These are phyloP conservation scores for Nephotettix cincticeps DNA, from an alignment of 1,140 invertebrate species.

Conservation along the genomic window DNA sequence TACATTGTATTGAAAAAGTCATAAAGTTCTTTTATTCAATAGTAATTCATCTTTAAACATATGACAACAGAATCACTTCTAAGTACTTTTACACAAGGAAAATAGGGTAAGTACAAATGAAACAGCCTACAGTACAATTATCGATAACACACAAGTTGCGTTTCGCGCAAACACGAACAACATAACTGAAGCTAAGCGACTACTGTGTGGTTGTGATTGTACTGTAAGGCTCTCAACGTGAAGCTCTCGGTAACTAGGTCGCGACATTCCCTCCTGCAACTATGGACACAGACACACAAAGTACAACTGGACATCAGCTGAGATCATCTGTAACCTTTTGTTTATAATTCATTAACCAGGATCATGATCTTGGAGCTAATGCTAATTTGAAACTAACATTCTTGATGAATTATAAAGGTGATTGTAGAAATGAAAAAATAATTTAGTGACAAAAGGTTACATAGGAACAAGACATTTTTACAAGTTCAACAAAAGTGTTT, in stretches of 20 bases:
- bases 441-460: constrained; percentile 3
- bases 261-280: background rate
- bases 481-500: constrained; percentile 1
- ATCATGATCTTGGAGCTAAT: background rate
- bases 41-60: constrained; percentile 23
- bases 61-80: constrained; percentile 19
- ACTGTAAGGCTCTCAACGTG: background rate
- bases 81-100: constrained; percentile 27
- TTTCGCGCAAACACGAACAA: background rate
- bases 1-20: constrained; percentile 27
- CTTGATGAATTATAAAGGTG: background rate
- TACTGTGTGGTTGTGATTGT: background rate
- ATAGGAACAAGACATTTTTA: constrained; percentile 1
- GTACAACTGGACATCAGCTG: background rate
- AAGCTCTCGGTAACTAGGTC: background rate
- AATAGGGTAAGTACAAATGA: constrained; percentile 22
- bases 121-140: constrained; percentile 18
- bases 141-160: constrained; percentile 9
- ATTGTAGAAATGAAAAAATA: background rate
- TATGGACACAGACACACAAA: constrained; percentile 4
- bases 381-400: background rate
- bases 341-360: background rate
- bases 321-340: constrained; percentile 4
- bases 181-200: background rate
- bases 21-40: constrained; percentile 21